phyloP scores from a whole-genome alignment of 2,113 vertebrate genomes.

The Thermophis baileyi region DNA sequence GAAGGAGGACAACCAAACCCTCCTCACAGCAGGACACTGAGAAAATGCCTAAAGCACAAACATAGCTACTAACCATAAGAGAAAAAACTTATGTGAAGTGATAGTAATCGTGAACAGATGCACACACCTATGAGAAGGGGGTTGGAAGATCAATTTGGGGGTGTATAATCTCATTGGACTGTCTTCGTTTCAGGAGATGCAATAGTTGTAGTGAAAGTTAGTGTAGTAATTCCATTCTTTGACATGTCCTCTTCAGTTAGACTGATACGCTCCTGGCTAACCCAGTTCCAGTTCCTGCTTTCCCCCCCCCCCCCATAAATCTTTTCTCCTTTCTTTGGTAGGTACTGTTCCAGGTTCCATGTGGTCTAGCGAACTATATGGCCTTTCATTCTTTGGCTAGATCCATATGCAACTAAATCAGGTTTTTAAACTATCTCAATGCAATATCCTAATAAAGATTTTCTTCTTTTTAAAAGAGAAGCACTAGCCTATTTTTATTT shows the following conservation, averaged over 20 bases:
- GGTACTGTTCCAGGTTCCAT: not conserved
- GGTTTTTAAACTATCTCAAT: not conserved
- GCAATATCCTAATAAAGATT: not conserved
- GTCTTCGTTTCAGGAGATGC: not conserved
- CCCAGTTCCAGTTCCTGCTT: not conserved
- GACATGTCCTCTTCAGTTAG: not conserved
- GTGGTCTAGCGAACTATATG: not conserved
- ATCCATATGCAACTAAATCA: not conserved
- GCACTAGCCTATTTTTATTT: not conserved
- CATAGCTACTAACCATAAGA: not conserved
- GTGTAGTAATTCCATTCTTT: not conserved
- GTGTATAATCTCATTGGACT: not conserved
- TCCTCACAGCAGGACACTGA: not conserved
- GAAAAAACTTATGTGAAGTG: not conserved
- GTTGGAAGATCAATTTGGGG: not conserved
- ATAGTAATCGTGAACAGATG: not conserved
- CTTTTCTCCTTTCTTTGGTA: not conserved
- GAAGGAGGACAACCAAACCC: not conserved
- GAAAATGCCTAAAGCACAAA: not conserved
- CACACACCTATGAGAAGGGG: not conserved
- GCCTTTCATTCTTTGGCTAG: not conserved
- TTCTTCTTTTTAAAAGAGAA: not conserved
- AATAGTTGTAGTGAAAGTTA: not conserved
- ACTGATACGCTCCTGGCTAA: not conserved
- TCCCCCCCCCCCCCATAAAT: rapidly evolving